Conservation (phyloP, 2,888 invertebrate species). For the Pardosa pseudoannulata region DNA sequence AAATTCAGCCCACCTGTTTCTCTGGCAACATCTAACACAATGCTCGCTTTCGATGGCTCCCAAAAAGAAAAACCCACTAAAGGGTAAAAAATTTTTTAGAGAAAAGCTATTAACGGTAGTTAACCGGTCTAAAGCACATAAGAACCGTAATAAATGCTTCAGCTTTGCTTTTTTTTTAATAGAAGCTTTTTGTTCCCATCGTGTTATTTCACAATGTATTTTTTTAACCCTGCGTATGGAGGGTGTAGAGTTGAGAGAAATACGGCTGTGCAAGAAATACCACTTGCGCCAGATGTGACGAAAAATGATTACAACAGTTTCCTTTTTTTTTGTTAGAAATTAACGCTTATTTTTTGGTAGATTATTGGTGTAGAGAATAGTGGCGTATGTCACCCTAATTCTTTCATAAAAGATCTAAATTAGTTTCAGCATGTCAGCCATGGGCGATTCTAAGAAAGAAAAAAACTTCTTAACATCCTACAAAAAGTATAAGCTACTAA, state of each 20-base stretch:
- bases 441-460: too few species aligned
- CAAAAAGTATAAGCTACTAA: too few species aligned
- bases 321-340: conserved; percentile 56
- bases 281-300: conserved; percentile 51
- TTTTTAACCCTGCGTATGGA: conserved; percentile 35
- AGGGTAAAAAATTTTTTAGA: conserved; percentile 11
- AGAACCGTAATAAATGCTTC: conserved; percentile 59
- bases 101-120: conserved; percentile 61
- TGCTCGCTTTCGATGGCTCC: background rate
- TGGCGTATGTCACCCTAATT: conserved; percentile 6
- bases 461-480: too few species aligned
- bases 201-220: conserved; percentile 8
- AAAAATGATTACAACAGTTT: conserved; percentile 66
- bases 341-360: conserved; percentile 39
- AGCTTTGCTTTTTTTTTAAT: conserved; percentile 49
- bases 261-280: conserved; percentile 8
- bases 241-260: background rate
- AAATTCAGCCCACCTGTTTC: conserved; percentile 60
- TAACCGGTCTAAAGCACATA: conserved; percentile 63
- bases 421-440: too few species aligned
- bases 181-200: conserved; percentile 9
- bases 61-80: conserved; percentile 24
- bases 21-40: conserved; percentile 22
- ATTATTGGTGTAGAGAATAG: conserved; percentile 7
- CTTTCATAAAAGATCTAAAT: too few species aligned